Percentiles rank a stretch among this genome's conserved stretches.
Evolutionary conservation across 2,888 invertebrate species (phyloP).

Genomic region (Caprella mutica): DNA sequence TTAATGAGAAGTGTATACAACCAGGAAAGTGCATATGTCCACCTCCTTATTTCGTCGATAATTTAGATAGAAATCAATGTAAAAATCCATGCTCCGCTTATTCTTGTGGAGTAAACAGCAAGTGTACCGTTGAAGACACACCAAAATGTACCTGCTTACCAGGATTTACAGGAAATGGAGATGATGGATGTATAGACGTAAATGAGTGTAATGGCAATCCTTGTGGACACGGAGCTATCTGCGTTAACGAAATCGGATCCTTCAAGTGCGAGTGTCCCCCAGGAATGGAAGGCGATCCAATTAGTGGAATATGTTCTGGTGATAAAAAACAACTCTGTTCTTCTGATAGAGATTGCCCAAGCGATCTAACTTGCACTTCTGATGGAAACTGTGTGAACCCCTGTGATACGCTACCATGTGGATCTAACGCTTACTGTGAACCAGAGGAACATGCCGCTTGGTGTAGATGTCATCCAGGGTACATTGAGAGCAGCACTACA

Average conservation of each 20-base stretch:
- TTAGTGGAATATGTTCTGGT: conserved; percentile 27
- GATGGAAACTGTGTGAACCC: conserved; percentile 68
- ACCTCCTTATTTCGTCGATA: conserved; percentile 76
- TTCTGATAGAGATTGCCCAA: conserved; percentile 64
- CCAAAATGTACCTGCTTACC: conserved; percentile 75
- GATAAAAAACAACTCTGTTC: conserved; percentile 45
- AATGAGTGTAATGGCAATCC: conserved; percentile 72
- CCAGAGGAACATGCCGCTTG: conserved; percentile 76
- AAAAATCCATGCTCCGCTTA: conserved; percentile 68
- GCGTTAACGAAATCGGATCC: conserved; percentile 72
- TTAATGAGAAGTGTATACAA: conserved; percentile 81
- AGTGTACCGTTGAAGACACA: conserved; percentile 77
- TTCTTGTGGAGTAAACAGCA: conserved; percentile 77
- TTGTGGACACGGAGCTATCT: conserved; percentile 77
- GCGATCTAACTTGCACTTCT: conserved; percentile 63
- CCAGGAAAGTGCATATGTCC: conserved; percentile 85
- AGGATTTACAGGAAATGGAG: conserved; percentile 75
- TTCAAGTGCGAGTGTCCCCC: conserved; percentile 55
- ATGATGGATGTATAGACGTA: conserved; percentile 69
- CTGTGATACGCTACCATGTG: conserved; percentile 64
- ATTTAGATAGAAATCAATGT: conserved; percentile 68
- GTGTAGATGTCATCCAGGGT: conserved; percentile 77
- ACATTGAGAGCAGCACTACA: conserved; percentile 59
- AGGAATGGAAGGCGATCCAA: conserved; percentile 43
- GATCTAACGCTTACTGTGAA: conserved; percentile 73